Evolutionary conservation across 2,797 vertebrate genomes (phyloP).

Genomic region (Valencia hispanica): DNA sequence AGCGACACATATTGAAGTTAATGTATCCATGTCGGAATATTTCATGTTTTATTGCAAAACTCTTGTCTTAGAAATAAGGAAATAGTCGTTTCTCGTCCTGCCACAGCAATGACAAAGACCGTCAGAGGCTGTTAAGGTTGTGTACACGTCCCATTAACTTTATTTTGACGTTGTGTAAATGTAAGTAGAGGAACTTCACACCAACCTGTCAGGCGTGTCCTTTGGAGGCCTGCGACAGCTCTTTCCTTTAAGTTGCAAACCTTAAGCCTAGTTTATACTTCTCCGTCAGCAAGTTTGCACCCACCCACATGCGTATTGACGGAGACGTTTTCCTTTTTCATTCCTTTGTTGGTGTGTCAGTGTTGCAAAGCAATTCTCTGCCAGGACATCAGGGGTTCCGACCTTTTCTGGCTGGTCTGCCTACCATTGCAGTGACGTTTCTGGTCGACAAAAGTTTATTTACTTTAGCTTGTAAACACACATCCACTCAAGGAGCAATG

Average conservation of each 20-base stretch:
- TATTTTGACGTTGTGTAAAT: slow-evolving; percentile 28
- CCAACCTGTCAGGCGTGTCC: background rate
- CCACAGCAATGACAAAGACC: background rate
- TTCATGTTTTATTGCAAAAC: background rate
- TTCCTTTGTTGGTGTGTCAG: too few relatives aligned
- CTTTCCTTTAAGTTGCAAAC: background rate
- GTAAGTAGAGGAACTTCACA: background rate
- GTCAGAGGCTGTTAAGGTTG: slow-evolving; percentile 4
- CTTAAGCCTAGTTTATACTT: too few relatives aligned
- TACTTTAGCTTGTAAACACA: too few relatives aligned
- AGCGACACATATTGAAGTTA: background rate
- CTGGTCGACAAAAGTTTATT: too few relatives aligned
- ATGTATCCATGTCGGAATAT: background rate
- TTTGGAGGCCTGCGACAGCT: slow-evolving; percentile 8
- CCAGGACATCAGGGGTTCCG: too few relatives aligned
- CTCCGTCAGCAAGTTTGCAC: too few relatives aligned
- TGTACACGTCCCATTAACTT: background rate
- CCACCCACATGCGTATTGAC: too few relatives aligned
- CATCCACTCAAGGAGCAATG: too few relatives aligned
- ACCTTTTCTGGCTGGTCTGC: too few relatives aligned
- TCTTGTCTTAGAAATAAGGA: background rate
- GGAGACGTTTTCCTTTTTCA: too few relatives aligned
- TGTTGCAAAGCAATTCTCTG: too few relatives aligned
- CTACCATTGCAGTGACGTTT: too few relatives aligned
- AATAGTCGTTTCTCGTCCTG: background rate